These are phyloP conservation scores for Hippocampus comes DNA, from an alignment of 2,113 vertebrate species.

Conservation along the genomic window DNA sequence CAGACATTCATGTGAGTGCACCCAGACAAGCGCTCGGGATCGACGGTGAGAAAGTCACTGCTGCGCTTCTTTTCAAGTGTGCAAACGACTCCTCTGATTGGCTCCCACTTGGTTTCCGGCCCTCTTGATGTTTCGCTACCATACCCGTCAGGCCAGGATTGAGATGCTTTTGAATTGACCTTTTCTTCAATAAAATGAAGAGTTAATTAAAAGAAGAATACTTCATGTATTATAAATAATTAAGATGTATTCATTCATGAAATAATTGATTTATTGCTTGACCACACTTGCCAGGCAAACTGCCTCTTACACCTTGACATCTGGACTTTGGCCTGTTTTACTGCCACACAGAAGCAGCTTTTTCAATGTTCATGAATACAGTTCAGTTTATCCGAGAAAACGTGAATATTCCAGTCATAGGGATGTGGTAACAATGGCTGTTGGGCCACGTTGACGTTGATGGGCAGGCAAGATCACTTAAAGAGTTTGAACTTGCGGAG, in stretches of 20 bases:
- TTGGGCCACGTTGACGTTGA: not conserved
- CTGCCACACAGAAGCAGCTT: not conserved
- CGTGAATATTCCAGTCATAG: not conserved
- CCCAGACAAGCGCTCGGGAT: not conserved
- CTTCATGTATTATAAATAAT: too few species aligned
- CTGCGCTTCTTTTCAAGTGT: not conserved
- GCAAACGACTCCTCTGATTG: not conserved
- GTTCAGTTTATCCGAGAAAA: not conserved
- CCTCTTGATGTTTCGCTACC: not conserved
- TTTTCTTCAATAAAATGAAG: too few species aligned
- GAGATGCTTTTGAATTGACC: not conserved
- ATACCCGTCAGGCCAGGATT: not conserved
- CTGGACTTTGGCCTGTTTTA: not conserved
- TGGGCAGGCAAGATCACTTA: conserved; percentile 62
- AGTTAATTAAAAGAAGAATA: too few species aligned
- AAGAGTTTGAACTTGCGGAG: conserved; percentile 85
- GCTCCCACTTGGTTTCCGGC: not conserved
- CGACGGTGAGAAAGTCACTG: not conserved
- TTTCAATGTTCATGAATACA: not conserved
- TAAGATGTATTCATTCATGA: not conserved
- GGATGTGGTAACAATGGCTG: too few species aligned
- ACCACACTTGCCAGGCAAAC: not conserved
- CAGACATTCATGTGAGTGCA: not conserved
- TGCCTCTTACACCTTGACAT: not conserved
- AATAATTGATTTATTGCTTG: not conserved